Evolutionary conservation across 2,888 invertebrate genomes (phyloP).

Genomic region (Digitonthophagus gazella): DNA sequence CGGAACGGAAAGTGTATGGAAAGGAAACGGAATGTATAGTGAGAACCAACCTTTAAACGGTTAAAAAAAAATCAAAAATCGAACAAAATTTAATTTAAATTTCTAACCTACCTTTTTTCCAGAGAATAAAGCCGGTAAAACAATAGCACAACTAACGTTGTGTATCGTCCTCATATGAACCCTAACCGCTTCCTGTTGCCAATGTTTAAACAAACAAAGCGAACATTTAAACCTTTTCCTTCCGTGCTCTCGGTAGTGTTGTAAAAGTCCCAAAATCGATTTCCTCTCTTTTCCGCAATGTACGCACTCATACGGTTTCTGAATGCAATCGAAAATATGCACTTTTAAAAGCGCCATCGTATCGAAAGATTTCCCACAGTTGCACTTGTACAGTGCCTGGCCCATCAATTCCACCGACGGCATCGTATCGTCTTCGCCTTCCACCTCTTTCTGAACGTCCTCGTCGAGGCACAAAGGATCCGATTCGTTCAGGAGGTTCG

Average conservation of each 20-base stretch:
- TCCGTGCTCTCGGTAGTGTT: constrained; percentile 62
- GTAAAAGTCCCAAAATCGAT: constrained; percentile 51
- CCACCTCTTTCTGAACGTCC: constrained; percentile 20
- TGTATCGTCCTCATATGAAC: constrained; percentile 59
- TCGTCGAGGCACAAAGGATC: constrained; percentile 13
- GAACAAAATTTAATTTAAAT: too few species aligned
- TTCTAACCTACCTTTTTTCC: constrained; percentile 37
- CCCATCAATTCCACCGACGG: constrained; percentile 43
- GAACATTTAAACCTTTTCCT: constrained; percentile 60
- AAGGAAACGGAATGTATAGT: too few species aligned
- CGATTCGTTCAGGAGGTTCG: not conserved
- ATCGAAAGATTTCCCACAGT: constrained; percentile 49
- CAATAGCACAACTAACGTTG: constrained; percentile 45
- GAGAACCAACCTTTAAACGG: too few species aligned
- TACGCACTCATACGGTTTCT: constrained; percentile 51
- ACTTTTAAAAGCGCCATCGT: constrained; percentile 45
- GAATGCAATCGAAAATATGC: constrained; percentile 44
- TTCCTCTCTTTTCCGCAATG: constrained; percentile 55
- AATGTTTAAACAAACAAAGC: constrained; percentile 53
- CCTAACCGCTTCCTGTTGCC: constrained; percentile 40
- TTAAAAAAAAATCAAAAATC: too few species aligned
- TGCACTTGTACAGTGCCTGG: constrained; percentile 55
- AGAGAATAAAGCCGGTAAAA: constrained; percentile 53
- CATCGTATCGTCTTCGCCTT: constrained; percentile 29
- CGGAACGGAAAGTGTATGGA: too few species aligned